A percentile compares a stretch with the other conserved stretches of the same genome.
Conservation (phyloP, 64 coral and sea anemone species). For the Exaiptasia diaphana region DNA sequence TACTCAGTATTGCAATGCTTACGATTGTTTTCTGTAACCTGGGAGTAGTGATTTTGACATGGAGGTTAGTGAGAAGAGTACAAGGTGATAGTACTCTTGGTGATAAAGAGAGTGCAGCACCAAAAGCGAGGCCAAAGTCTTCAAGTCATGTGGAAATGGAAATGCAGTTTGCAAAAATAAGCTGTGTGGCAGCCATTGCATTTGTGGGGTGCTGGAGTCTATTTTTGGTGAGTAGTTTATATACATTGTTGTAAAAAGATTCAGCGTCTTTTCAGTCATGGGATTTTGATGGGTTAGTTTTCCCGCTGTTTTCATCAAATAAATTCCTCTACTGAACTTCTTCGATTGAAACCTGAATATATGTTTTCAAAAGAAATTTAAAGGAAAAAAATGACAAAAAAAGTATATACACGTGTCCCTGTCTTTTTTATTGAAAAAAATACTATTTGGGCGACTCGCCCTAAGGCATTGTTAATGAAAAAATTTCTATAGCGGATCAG, state of each 20-base stretch:
- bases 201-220: slow-evolving; percentile 82
- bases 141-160: slow-evolving; percentile 60
- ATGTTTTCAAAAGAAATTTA: too few species aligned
- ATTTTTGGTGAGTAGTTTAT: slow-evolving; percentile 86
- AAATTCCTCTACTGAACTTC: too few species aligned
- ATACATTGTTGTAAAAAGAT: neutral
- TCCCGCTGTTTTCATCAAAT: neutral
- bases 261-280: neutral
- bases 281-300: neutral
- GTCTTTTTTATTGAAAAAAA: too few species aligned
- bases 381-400: too few species aligned
- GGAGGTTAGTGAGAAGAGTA: slow-evolving; percentile 39
- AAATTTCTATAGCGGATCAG: too few species aligned
- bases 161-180: slow-evolving; percentile 86
- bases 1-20: slow-evolving; percentile 39
- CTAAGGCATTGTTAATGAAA: too few species aligned
- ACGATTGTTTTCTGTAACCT: slow-evolving; percentile 75
- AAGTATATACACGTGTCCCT: too few species aligned
- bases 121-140: neutral
- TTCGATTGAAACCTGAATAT: too few species aligned
- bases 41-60: slow-evolving; percentile 49
- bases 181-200: slow-evolving; percentile 55
- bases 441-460: too few species aligned
- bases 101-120: slow-evolving; percentile 32
- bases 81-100: neutral